phyloP scores from a whole-genome alignment of 2,888 invertebrate genomes.

The Calameuta filiformis region DNA sequence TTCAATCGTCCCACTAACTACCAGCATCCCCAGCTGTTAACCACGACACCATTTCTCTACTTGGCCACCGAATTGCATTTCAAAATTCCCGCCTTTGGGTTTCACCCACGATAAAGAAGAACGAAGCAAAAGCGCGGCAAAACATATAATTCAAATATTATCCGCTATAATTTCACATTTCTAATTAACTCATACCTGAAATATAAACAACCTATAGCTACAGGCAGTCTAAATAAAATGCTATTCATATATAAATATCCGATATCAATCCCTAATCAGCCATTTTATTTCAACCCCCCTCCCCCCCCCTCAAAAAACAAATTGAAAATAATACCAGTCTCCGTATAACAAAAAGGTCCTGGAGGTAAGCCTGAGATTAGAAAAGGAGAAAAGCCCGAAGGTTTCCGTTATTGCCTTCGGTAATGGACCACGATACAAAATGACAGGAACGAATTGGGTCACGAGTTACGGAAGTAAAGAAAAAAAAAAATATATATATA shows the following conservation, averaged over 20 bases:
- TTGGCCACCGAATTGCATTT: too few relatives aligned
- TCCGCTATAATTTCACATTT: too few relatives aligned
- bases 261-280: constrained; percentile 35
- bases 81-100: too few relatives aligned
- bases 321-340: constrained; percentile 37
- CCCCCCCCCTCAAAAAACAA: constrained; percentile 10
- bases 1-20: too few relatives aligned
- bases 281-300: constrained; percentile 29
- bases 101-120: too few relatives aligned
- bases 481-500: not conserved
- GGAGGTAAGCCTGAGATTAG: not conserved
- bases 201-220: too few relatives aligned
- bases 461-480: constrained; percentile 33
- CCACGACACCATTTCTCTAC: too few relatives aligned
- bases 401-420: not conserved
- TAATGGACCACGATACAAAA: constrained; percentile 1
- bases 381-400: constrained; percentile 27
- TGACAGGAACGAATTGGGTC: constrained; percentile 36
- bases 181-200: too few relatives aligned
- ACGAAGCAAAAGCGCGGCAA: too few relatives aligned
- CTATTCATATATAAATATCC: not conserved
- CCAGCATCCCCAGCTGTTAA: too few relatives aligned
- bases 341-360: not conserved
- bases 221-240: too few relatives aligned
- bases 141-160: too few relatives aligned